Evolutionary conservation across 2,888 invertebrate genomes (phyloP).

Genomic region (Ochropacha duplaris): DNA sequence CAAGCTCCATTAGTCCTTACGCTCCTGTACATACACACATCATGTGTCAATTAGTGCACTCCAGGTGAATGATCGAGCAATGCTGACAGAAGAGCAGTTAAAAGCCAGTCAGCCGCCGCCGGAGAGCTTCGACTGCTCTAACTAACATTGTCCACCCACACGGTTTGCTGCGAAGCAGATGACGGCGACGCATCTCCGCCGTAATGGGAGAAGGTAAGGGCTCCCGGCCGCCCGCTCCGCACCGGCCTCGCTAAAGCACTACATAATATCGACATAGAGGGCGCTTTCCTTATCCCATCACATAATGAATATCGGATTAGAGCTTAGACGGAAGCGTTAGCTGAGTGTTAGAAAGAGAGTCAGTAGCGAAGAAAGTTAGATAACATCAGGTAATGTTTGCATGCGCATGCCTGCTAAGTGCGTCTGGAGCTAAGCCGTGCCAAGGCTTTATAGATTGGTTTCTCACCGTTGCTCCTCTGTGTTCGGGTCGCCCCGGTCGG

Average conservation of each 20-base stretch:
- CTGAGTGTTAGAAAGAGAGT: slow-evolving; percentile 64
- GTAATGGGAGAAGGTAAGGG: slow-evolving; percentile 84
- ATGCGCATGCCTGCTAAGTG: slow-evolving; percentile 73
- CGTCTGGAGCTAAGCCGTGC: slow-evolving; percentile 78
- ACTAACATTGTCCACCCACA: slow-evolving; percentile 70
- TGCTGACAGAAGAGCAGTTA: slow-evolving; percentile 76
- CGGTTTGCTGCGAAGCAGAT: slow-evolving; percentile 73
- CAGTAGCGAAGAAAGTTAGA: slow-evolving; percentile 75
- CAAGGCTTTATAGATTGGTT: slow-evolving; percentile 76
- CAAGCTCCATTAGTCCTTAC: slow-evolving; percentile 85
- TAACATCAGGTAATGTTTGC: slow-evolving; percentile 52
- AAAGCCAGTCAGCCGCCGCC: slow-evolving; percentile 68
- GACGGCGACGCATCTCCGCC: slow-evolving; percentile 82
- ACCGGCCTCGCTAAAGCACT: slow-evolving; percentile 67
- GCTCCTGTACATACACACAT: slow-evolving; percentile 59
- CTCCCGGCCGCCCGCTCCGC: slow-evolving; percentile 81
- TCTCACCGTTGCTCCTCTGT: slow-evolving; percentile 80
- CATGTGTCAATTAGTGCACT: slow-evolving; percentile 38
- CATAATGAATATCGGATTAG: slow-evolving; percentile 69
- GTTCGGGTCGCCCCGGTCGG: slow-evolving; percentile 69
- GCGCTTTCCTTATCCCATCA: slow-evolving; percentile 91
- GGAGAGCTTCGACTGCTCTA: slow-evolving; percentile 59
- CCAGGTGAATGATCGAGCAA: slow-evolving; percentile 52
- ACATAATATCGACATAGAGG: slow-evolving; percentile 79
- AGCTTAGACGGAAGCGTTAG: slow-evolving; percentile 78